A percentile compares a stretch with the other conserved stretches of the same genome.
Conservation (phyloP, 23 tunicate genomes). For the Halocynthia roretzi region DNA sequence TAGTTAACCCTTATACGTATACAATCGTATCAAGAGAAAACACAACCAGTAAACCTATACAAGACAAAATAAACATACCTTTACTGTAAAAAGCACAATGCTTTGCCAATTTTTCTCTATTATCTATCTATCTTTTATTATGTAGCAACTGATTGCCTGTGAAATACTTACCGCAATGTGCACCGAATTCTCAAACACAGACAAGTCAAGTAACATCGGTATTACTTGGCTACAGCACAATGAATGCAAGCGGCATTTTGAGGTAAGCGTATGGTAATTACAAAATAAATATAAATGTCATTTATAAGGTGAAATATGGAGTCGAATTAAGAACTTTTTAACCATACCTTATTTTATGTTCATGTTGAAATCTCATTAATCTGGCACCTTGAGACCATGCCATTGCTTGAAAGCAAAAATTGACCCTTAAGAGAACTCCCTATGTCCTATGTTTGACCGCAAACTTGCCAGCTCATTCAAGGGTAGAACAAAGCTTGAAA, state of each 20-base stretch:
- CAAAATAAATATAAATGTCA: not conserved
- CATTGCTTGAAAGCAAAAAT: not conserved
- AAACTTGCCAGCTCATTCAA: too few relatives aligned
- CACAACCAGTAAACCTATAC: too few relatives aligned
- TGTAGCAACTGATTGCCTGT: slow-evolving; percentile 54
- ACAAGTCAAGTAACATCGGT: slow-evolving; percentile 63
- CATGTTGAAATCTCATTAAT: too few relatives aligned
- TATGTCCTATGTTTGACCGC: not conserved
- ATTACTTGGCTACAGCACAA: slow-evolving; percentile 63
- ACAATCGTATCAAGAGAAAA: too few relatives aligned
- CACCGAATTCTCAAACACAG: slow-evolving; percentile 60
- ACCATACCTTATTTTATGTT: too few relatives aligned
- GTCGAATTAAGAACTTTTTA: too few relatives aligned
- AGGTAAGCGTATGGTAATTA: slow-evolving; percentile 17
- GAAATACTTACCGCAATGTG: slow-evolving; percentile 48
- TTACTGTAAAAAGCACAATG: too few relatives aligned
- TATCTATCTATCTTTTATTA: not conserved
- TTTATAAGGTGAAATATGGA: not conserved
- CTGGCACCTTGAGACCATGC: not conserved
- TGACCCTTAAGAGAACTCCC: not conserved
- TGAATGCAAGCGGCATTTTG: slow-evolving; percentile 49
- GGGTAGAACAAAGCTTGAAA: too few relatives aligned
- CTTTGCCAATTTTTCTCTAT: too few relatives aligned
- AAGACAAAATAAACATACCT: too few relatives aligned
- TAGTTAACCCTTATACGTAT: too few relatives aligned